Evolutionary conservation across 2,797 vertebrate species (phyloP).

Genomic region (Hemitrygon akajei): DNA sequence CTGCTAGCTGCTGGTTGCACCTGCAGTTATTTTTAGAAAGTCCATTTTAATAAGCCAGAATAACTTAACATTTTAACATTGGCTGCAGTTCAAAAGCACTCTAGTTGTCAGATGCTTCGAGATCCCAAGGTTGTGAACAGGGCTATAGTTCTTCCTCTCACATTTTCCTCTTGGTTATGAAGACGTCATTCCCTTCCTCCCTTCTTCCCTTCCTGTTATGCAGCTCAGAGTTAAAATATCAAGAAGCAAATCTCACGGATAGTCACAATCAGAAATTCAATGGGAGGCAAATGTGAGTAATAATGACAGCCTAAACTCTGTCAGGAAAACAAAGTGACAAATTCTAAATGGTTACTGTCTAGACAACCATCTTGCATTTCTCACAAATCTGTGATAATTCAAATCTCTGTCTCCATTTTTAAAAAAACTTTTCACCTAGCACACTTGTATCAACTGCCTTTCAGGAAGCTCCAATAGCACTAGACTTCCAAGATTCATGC

Average conservation of each 20-base stretch:
- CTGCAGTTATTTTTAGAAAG: neutral
- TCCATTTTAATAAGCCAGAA: neutral
- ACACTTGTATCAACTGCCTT: too few species aligned
- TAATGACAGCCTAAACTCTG: neutral
- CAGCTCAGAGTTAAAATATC: neutral
- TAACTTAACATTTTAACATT: neutral
- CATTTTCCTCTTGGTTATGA: neutral
- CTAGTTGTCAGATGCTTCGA: neutral
- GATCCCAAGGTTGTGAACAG: neutral
- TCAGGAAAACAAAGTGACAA: neutral
- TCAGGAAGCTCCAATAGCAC: too few species aligned
- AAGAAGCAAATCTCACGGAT: neutral
- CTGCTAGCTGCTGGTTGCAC: neutral
- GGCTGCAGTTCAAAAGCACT: neutral
- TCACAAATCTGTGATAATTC: too few species aligned
- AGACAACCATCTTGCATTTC: too few species aligned
- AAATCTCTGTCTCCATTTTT: too few species aligned
- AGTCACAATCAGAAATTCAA: neutral
- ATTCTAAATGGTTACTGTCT: neutral
- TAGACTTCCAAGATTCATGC: too few species aligned
- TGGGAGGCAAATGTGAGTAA: neutral
- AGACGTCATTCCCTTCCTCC: neutral
- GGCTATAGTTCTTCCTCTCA: neutral
- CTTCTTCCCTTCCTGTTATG: neutral
- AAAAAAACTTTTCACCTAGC: too few species aligned